Base-by-base conservation (phyloP, 1,140 invertebrate genomes). In the Drosophila sechellia region DNA sequence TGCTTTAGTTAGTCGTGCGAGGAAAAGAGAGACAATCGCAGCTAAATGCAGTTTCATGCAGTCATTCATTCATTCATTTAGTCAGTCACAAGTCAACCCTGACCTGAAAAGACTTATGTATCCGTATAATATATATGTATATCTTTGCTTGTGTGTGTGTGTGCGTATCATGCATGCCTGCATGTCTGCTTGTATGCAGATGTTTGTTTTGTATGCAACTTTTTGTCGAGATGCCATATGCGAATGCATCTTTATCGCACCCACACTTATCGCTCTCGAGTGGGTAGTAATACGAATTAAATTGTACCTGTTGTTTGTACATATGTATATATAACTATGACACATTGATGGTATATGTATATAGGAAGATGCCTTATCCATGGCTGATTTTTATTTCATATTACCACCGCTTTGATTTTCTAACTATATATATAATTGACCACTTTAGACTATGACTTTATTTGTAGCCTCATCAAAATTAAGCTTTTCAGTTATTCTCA, bases 21-120 rank as follows among this genome's bases (percentile, higher is more conserved):
- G 59, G 27, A 56, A 52, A 43, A 61, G 25, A 73, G 52, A 59
- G 55, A 76, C 57, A 61, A 35, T 66, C 79, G 68, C 74, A 60
- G 81, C 70, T 69, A 77, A 70, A 71, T 71, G 75, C 84, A 86
- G 79, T 87, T 86, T 86, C 83, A 86, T 86, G 83, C 83, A 86
- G 85, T 86, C 81, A 85, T 81, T 81, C 80, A 83, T 86, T 86
- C 81, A 86, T 87, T 87, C 84, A 87, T 89, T 87, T 89, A 87
- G 83, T 87, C 84, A 87, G 79, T 89, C 78, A 91, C 89, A 90
- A 91, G 89, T 91, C 81, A 91, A 91, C 89, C 89, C 89, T 91
- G 89, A 91, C 89, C 89, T 91, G 89, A 91, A 91, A 90, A 91
- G 45, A 56, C 48, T 61, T 56, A 57, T 66, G 57, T 48, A 59